These are phyloP conservation scores for Trematomus bernacchii DNA, from an alignment of 2,797 vertebrate species.

Conservation along the genomic window DNA sequence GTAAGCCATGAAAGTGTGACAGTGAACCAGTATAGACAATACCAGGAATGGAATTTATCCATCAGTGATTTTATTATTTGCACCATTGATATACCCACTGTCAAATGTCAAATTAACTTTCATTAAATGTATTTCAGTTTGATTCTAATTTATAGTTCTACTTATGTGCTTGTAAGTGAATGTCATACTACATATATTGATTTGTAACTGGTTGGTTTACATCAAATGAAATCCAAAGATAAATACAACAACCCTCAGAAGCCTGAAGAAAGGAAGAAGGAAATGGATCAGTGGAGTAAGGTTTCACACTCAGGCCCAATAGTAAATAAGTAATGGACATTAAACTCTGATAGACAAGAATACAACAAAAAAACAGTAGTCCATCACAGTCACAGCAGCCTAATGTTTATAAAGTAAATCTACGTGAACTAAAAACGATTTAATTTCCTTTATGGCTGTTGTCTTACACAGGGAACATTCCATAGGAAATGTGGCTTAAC, in stretches of 20 bases:
- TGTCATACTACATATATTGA: not conserved
- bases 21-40: not conserved
- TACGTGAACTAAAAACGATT: not conserved
- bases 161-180: not conserved
- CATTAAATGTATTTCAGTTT: not conserved
- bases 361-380: not conserved
- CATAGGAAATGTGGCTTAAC: not conserved
- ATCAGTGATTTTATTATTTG: not conserved
- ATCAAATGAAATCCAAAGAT: not conserved
- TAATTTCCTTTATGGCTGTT: not conserved
- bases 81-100: too few relatives aligned
- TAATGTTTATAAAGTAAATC: not conserved
- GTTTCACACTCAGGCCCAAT: slow-evolving; percentile 33
- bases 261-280: not conserved
- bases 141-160: not conserved
- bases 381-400: not conserved
- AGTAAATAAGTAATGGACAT: slow-evolving; percentile 75
- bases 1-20: not conserved
- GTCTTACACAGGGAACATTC: not conserved
- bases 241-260: slow-evolving; percentile 2
- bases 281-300: slow-evolving; percentile 51
- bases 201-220: not conserved
- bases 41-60: not conserved
- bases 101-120: too few relatives aligned
- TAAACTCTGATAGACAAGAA: slow-evolving; percentile 42